Evolutionary conservation across 2,797 vertebrate species (phyloP).

Genomic region (Phrynocephalus guinanensis): DNA sequence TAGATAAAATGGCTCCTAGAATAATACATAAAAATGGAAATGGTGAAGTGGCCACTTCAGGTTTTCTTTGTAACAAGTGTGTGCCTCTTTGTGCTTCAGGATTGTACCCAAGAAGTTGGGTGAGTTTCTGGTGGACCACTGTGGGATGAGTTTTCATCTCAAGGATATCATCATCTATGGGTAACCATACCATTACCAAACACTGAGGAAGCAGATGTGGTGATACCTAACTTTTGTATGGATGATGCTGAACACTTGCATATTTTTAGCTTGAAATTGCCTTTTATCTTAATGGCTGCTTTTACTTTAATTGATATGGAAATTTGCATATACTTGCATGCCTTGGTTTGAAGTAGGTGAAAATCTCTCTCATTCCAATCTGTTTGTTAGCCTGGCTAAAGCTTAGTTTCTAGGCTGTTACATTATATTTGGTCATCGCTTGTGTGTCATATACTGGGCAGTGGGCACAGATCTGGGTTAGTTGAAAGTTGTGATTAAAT

Average conservation of each 20-base stretch:
- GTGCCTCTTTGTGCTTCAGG: neutral
- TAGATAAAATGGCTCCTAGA: conserved; percentile 10
- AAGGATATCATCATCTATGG: neutral
- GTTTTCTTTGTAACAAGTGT: neutral
- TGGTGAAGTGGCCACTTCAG: neutral
- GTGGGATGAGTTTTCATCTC: neutral
- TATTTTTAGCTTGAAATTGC: conserved; percentile 44
- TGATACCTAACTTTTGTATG: neutral
- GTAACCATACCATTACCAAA: neutral
- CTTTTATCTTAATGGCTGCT: conserved; percentile 15
- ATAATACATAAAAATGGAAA: conserved; percentile 18
- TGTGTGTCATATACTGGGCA: fast-evolving
- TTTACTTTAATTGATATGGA: conserved; percentile 9
- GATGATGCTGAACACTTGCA: conserved; percentile 4
- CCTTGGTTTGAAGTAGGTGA: conserved; percentile 29
- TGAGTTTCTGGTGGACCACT: neutral
- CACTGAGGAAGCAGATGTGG: neutral
- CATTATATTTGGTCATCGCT: conserved; percentile 9
- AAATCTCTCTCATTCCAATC: neutral
- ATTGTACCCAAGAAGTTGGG: neutral
- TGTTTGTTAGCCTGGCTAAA: conserved; percentile 13
- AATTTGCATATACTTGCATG: conserved; percentile 10
- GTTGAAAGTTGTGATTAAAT: neutral
- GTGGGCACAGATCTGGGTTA: neutral
- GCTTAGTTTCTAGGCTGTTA: neutral